Percentiles rank a stretch among this genome's conserved stretches.
phyloP scores from a whole-genome alignment of 2,797 vertebrate genomes.

The Sorex maritimensis region DNA sequence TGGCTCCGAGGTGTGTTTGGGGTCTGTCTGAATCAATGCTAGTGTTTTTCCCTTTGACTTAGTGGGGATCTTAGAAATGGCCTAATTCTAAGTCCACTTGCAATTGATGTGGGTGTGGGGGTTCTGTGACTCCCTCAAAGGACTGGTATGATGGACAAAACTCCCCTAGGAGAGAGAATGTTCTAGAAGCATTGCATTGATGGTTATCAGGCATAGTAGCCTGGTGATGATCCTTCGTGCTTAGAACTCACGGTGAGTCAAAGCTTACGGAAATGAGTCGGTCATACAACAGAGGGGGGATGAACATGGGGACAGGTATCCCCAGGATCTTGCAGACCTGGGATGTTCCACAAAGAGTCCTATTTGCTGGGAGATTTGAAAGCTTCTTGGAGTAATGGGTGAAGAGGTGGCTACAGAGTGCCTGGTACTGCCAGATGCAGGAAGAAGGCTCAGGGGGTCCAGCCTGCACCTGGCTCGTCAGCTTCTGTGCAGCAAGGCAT shows the following conservation, averaged over 20 bases:
- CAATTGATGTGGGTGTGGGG: neutral
- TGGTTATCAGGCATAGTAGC: neutral
- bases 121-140: neutral
- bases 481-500: neutral
- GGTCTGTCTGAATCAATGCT: neutral
- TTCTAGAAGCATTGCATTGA: neutral
- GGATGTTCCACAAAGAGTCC: neutral
- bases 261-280: neutral
- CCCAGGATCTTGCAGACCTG: neutral
- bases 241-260: neutral
- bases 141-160: neutral
- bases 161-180: conserved; percentile 2
- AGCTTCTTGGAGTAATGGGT: neutral
- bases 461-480: neutral
- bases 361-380: neutral
- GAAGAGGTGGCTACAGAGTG: neutral
- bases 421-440: neutral
- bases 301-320: neutral
- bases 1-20: neutral
- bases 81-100: neutral
- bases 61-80: neutral
- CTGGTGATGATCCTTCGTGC: neutral
- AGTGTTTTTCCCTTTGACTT: neutral
- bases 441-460: neutral
- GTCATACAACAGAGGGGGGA: neutral